Evolutionary conservation across 2,888 invertebrate species (phyloP).

Genomic region (Deilephila porcellus): DNA sequence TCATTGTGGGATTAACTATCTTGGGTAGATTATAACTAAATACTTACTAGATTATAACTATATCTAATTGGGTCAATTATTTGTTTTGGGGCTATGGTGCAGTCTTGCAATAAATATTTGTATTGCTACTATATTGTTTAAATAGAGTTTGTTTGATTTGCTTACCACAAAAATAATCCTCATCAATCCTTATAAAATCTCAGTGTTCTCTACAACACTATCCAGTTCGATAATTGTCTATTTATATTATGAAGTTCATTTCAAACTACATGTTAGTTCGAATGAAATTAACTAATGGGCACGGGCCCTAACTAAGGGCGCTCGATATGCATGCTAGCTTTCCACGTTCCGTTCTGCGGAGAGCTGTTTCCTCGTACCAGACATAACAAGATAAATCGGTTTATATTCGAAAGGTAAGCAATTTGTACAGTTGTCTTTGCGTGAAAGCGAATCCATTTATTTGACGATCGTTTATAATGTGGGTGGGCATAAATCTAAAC

Average conservation of each 20-base stretch:
- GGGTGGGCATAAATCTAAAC: conserved; percentile 40
- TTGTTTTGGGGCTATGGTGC: too few species aligned
- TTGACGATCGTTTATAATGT: conserved; percentile 47
- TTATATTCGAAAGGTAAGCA: conserved; percentile 71
- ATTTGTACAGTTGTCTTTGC: conserved; percentile 63
- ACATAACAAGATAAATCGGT: conserved; percentile 68
- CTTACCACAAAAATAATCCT: too few species aligned
- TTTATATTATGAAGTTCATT: not conserved
- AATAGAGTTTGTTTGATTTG: too few species aligned
- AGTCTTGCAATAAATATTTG: too few species aligned
- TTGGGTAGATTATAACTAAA: too few species aligned
- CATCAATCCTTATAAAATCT: too few species aligned
- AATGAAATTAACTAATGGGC: conserved; percentile 8
- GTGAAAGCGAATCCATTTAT: conserved; percentile 63
- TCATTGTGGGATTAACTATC: too few species aligned
- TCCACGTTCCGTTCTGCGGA: conserved; percentile 52
- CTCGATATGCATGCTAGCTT: conserved; percentile 48
- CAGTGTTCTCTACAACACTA: not conserved
- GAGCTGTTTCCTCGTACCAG: conserved; percentile 57
- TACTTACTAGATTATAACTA: too few species aligned
- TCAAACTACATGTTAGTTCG: conserved; percentile 40
- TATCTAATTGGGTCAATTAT: too few species aligned
- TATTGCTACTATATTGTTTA: too few species aligned
- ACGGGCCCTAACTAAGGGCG: conserved; percentile 46
- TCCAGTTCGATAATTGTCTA: not conserved